Evolutionary conservation across 2,113 vertebrate genomes (phyloP).

Genomic region (Terrapene triunguis): DNA sequence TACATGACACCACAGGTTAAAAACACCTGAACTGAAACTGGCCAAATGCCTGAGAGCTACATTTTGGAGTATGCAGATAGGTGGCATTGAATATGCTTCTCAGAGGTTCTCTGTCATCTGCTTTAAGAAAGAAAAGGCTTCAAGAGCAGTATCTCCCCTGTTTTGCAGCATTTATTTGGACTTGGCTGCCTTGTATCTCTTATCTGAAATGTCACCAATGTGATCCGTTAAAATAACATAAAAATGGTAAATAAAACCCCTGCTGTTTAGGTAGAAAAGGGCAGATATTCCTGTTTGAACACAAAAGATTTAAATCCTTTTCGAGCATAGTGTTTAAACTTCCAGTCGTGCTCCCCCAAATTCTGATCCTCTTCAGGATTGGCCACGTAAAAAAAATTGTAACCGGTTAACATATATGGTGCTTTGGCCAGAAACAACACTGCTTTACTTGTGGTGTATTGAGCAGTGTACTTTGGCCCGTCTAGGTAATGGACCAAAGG

Average conservation of each 20-base stretch:
- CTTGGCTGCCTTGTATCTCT: neutral
- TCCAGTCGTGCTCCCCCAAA: neutral
- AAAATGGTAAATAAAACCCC: neutral
- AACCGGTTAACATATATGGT: neutral
- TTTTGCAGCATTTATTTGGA: neutral
- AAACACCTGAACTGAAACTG: conserved; percentile 75
- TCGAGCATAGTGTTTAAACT: neutral
- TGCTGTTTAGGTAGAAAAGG: neutral
- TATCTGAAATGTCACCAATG: neutral
- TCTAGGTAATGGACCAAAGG: neutral
- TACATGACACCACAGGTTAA: conserved; percentile 79
- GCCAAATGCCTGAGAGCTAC: conserved; percentile 46
- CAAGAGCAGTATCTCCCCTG: conserved; percentile 1
- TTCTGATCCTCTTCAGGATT: neutral
- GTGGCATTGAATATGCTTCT: conserved; percentile 8
- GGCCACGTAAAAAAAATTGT: neutral
- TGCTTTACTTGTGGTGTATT: neutral
- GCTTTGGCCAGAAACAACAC: neutral
- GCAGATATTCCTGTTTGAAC: neutral
- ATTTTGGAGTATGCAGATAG: neutral
- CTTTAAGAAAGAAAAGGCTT: conserved; percentile 26
- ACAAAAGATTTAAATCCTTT: neutral
- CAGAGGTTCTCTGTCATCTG: conserved; percentile 25
- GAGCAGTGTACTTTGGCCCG: neutral
- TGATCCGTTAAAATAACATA: neutral